These are phyloP conservation scores for Drosophila parthenogenetica DNA, from an alignment of 2,888 invertebrate species.

Conservation along the genomic window DNA sequence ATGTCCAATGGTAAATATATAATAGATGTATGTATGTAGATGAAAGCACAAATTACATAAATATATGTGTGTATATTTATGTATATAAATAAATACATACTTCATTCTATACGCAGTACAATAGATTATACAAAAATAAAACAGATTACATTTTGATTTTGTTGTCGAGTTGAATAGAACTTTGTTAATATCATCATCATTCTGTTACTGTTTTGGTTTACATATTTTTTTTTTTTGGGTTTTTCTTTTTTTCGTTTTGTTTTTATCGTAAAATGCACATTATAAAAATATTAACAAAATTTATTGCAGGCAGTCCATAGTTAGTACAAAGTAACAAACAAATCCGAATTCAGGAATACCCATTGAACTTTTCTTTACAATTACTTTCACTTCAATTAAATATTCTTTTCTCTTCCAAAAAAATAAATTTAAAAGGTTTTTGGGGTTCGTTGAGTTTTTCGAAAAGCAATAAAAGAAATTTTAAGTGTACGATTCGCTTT, in stretches of 20 bases:
- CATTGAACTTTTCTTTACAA: conserved; percentile 41
- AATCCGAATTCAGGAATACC: conserved; percentile 71
- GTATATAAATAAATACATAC: conserved; percentile 58
- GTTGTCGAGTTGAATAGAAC: conserved; percentile 81
- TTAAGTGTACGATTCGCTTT: conserved; percentile 34
- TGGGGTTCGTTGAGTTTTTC: conserved; percentile 37
- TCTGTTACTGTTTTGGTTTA: conserved; percentile 11
- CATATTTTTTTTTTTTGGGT: conserved; percentile 7
- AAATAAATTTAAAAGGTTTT: too few relatives aligned
- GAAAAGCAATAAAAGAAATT: neutral
- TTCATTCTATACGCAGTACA: conserved; percentile 49
- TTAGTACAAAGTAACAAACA: conserved; percentile 78
- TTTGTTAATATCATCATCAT: conserved; percentile 80
- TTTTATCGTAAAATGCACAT: conserved; percentile 76
- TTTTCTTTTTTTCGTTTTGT: conserved; percentile 8
- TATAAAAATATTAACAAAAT: conserved; percentile 82
- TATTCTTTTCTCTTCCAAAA: conserved; percentile 29
- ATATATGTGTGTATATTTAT: conserved; percentile 19
- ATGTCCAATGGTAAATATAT: conserved; percentile 26
- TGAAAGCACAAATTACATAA: conserved; percentile 56
- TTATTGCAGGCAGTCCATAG: conserved; percentile 85
- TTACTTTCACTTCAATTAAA: conserved; percentile 30
- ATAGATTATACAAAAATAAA: conserved; percentile 80
- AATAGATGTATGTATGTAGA: conserved; percentile 40
- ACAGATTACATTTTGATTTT: conserved; percentile 80